A percentile compares a stretch with the other conserved stretches of the same genome.
phyloP scores from a whole-genome alignment of 1,140 invertebrate species.

The Babylonia areolata region DNA sequence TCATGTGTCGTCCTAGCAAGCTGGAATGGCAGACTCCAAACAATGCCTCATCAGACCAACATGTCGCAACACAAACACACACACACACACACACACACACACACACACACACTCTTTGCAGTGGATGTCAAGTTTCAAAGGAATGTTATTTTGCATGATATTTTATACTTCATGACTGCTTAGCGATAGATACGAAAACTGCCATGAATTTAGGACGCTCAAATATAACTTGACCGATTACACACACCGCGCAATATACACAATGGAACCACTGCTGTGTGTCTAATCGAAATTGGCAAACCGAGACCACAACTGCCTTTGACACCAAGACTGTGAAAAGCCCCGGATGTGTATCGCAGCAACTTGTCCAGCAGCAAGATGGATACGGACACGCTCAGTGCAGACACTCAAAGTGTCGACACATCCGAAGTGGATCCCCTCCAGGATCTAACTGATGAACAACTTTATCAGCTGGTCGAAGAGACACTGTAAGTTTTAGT shows the following conservation, averaged over 20 bases:
- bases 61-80: too few relatives aligned
- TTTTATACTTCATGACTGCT: too few relatives aligned
- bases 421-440: constrained; percentile 66
- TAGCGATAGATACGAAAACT: too few relatives aligned
- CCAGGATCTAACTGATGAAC: constrained; percentile 71
- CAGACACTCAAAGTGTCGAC: constrained; percentile 65
- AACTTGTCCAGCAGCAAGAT: constrained; percentile 69
- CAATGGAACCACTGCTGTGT: too few relatives aligned
- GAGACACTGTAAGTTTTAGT: constrained; percentile 67
- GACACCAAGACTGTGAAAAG: neutral
- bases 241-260: too few relatives aligned
- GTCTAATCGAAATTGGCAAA: neutral
- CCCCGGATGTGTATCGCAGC: constrained; percentile 47
- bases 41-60: too few relatives aligned
- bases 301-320: neutral
- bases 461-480: constrained; percentile 69
- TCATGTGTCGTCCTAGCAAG: too few relatives aligned
- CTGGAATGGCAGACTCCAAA: too few relatives aligned
- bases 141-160: too few relatives aligned
- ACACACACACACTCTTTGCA: neutral
- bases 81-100: neutral
- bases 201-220: too few relatives aligned
- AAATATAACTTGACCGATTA: too few relatives aligned
- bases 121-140: neutral
- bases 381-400: constrained; percentile 67